Conservation (phyloP, 2,113 vertebrate genomes). For the Caranx ignobilis region DNA sequence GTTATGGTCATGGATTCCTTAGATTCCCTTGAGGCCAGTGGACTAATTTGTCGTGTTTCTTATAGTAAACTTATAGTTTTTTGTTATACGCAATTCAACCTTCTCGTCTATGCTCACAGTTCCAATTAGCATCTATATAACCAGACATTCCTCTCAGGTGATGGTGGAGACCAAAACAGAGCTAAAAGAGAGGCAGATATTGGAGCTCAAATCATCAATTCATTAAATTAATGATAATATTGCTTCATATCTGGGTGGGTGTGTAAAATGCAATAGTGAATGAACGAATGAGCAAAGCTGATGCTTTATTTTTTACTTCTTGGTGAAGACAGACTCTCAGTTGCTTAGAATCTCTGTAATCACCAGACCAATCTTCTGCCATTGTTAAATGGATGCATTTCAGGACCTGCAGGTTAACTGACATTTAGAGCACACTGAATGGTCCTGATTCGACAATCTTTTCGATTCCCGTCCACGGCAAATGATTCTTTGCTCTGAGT, state of each 20-base stretch:
- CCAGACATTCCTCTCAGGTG: not conserved
- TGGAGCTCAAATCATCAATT: no score
- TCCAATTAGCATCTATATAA: not conserved
- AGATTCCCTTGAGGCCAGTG: no score
- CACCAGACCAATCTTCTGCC: not conserved
- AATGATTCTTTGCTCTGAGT: conserved; percentile 4
- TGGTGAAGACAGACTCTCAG: not conserved
- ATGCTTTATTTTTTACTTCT: not conserved
- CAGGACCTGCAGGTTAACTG: conserved; percentile 13
- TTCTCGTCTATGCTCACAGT: no score
- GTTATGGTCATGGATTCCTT: no score
- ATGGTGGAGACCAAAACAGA: not conserved
- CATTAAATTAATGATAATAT: no score
- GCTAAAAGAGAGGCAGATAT: no score
- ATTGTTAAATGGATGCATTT: not conserved
- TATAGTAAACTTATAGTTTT: no score
- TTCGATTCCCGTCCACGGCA: conserved; percentile 8
- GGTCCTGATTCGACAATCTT: not conserved
- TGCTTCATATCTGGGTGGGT: no score
- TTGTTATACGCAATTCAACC: no score
- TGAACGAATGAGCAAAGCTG: not conserved
- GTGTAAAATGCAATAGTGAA: no score
- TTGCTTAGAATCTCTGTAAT: not conserved
- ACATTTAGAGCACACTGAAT: not conserved
- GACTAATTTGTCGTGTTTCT: no score